Percentiles rank a stretch among this genome's conserved stretches.
Evolutionary conservation across 2,888 invertebrate species (phyloP).

Genomic region (Patella depressa): DNA sequence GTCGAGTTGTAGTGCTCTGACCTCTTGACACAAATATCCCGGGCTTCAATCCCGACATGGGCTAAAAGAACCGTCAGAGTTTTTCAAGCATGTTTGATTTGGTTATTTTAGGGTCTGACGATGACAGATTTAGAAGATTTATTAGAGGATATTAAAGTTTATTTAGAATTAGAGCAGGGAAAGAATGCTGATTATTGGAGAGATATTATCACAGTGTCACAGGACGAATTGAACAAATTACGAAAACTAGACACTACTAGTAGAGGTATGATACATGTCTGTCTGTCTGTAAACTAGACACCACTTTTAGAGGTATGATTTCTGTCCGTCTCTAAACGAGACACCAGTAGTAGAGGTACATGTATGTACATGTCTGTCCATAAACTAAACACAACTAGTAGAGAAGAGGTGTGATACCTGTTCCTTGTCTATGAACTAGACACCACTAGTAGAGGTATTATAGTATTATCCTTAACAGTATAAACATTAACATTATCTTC

Average conservation of each 20-base stretch:
- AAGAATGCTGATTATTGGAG: conserved; percentile 94
- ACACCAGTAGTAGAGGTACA: conserved; percentile 50
- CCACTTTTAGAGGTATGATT: conserved; percentile 48
- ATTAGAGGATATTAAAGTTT: conserved; percentile 90
- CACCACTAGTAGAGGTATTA: too few species aligned
- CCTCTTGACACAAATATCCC: too few species aligned
- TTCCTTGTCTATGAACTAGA: too few species aligned
- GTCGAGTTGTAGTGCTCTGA: too few species aligned
- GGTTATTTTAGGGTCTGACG: conserved; percentile 77
- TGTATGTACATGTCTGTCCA: neutral
- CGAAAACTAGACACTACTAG: conserved; percentile 77
- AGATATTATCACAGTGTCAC: conserved; percentile 94
- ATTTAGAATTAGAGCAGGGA: conserved; percentile 91
- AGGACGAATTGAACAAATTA: conserved; percentile 89
- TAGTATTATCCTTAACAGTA: too few species aligned
- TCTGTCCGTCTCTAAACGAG: too few species aligned
- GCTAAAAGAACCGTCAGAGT: too few species aligned
- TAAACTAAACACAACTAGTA: too few species aligned
- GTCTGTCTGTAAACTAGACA: neutral
- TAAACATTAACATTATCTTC: too few species aligned
- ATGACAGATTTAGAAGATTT: conserved; percentile 94
- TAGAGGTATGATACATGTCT: conserved; percentile 39
- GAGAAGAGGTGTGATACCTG: too few species aligned
- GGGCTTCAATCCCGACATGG: too few species aligned
- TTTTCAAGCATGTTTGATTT: too few species aligned